Evolutionary conservation across 2,888 invertebrate genomes (phyloP).

Genomic region (Pimpla rufipes): DNA sequence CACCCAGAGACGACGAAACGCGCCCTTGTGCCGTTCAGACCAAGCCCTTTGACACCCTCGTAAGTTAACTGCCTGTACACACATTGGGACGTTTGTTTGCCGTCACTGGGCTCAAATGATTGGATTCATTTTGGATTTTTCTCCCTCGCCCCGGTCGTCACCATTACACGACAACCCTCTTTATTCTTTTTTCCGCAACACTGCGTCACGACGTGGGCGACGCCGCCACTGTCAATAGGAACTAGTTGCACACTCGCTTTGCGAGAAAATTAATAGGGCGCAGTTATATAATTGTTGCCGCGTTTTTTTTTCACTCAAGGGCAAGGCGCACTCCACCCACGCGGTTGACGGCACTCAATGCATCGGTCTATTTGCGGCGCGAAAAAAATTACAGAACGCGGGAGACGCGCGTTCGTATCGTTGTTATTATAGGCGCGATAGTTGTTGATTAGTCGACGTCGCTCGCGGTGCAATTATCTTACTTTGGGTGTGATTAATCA

Average conservation of each 20-base stretch:
- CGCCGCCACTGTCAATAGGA: constrained; percentile 35
- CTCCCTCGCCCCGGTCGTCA: background rate
- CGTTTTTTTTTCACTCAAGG: constrained; percentile 40
- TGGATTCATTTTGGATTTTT: constrained; percentile 47
- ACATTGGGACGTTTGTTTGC: constrained; percentile 49
- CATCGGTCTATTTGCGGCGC: constrained; percentile 4
- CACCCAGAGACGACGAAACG: constrained; percentile 13
- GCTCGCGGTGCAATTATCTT: background rate
- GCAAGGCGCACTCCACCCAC: constrained; percentile 28
- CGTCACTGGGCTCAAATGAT: constrained; percentile 37
- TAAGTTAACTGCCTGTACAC: constrained; percentile 13
- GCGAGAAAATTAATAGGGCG: constrained; percentile 50
- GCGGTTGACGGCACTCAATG: background rate
- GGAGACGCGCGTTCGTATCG: background rate
- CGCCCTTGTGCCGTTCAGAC: background rate
- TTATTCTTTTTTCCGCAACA: constrained; percentile 20
- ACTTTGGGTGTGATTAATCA: background rate
- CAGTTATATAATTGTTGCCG: constrained; percentile 50
- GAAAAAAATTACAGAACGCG: constrained; percentile 14
- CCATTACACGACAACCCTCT: background rate
- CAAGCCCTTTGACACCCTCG: constrained; percentile 14
- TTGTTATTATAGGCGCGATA: background rate
- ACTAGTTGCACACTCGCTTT: constrained; percentile 46
- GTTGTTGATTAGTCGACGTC: background rate
- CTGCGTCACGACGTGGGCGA: constrained; percentile 27